phyloP scores from a whole-genome alignment of 2,888 invertebrate genomes.

The Spodoptera littoralis region DNA sequence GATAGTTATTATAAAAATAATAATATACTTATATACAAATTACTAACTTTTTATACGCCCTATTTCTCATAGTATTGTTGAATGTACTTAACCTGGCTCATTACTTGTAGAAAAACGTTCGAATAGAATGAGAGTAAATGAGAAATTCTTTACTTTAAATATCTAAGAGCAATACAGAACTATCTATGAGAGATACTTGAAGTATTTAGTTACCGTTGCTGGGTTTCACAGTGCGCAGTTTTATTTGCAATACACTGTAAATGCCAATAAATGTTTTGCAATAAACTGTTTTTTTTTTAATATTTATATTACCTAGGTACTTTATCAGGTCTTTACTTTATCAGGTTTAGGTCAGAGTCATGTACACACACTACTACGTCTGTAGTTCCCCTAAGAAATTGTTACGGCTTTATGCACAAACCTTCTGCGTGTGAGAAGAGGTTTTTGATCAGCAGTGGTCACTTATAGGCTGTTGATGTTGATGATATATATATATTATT shows the following conservation, averaged over 20 bases:
- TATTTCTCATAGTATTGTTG: conserved; percentile 60
- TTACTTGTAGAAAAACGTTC: conserved; percentile 61
- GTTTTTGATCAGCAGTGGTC: too few relatives aligned
- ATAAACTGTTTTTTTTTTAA: conserved; percentile 17
- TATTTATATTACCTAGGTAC: not conserved
- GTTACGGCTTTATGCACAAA: too few relatives aligned
- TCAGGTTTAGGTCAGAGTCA: not conserved
- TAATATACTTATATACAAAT: too few relatives aligned
- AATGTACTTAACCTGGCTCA: conserved; percentile 56
- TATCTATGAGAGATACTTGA: conserved; percentile 34
- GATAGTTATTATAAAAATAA: too few relatives aligned
- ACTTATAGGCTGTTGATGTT: too few relatives aligned
- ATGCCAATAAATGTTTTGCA: conserved; percentile 19
- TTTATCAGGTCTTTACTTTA: too few relatives aligned
- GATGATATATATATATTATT: too few relatives aligned
- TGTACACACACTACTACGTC: too few relatives aligned
- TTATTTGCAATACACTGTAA: conserved; percentile 26
- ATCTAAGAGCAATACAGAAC: conserved; percentile 31
- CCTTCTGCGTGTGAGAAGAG: too few relatives aligned
- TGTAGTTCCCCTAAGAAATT: too few relatives aligned
- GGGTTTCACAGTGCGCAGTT: conserved; percentile 25
- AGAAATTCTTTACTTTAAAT: conserved; percentile 67
- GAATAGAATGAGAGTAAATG: conserved; percentile 59
- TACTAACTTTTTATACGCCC: not conserved
- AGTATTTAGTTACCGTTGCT: conserved; percentile 36